Evolutionary conservation across 2,888 invertebrate species (phyloP), one percentile per base, ranked within the genome.

Genomic region (Phasia obesa): DNA sequence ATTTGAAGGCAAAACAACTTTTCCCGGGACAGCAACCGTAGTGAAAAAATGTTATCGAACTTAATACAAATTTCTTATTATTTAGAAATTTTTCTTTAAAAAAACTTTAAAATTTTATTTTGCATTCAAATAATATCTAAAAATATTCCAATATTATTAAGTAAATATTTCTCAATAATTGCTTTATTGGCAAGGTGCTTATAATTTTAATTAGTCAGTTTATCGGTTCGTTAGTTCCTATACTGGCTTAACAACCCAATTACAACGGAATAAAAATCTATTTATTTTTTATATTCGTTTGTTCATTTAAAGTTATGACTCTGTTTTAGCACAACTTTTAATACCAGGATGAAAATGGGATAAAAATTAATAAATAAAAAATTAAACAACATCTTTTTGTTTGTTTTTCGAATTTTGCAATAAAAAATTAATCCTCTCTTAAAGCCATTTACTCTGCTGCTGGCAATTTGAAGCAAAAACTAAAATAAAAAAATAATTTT

Each of bases 201-300:
- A 65, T 64, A 49, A 70, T 70, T 81, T 60, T 77, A 77, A 77
- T 82, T 82, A 77, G 67, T 69, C 73, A 69, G 67, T 67, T 65
- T 55, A 57, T 64, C 21, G 62, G 42, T 70, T 81, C 64, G 57
- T 49, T 69, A 69, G 62, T 57, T 42, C 17, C 25, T 23, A 38
- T 4, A 60, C 44, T 73, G 49, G 51, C 42, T 49, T 21, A 25
- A 77, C 25, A 53, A 35, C 31, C n/a, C 0, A 38, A 57, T 21
- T 44, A 49, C 19, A 77, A 53, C 11, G 19, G 51, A 38, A 62
- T 21, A 38, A 51, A 59, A 49, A 69, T 47, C 35, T 25, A 49
- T 59, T 67, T 57, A 38, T 67, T 51, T 17, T 38, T 69, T 42
- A 17, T 53, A 17, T n/a, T 57, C 13, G 51, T 62, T 44, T 21